Base-by-base conservation (phyloP, 1,140 invertebrate species). In the Carposina sasakii region DNA sequence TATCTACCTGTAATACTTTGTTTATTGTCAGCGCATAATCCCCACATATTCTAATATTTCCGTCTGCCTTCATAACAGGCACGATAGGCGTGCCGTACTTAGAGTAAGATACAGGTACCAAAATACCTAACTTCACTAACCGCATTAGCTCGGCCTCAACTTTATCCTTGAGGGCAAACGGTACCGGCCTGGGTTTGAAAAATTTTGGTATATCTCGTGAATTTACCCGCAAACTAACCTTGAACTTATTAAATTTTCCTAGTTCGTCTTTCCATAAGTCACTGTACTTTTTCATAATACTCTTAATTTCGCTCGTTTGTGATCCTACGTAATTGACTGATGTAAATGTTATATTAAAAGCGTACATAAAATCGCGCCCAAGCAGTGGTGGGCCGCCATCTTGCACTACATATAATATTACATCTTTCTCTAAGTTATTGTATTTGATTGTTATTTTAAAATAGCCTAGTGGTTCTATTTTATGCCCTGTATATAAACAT, bases 331-430 rank as follows among this genome's bases (percentile, higher is more conserved):
- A n/a, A n/a, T n/a, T n/a, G n/a, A n/a, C n/a, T n/a, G n/a, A n/a
- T n/a, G n/a, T n/a, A 48, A 24, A 10, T 5, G 3, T n/a, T 2
- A 39, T 37, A 17, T 10, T 26, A 26, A 48, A 48, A 13, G 2
- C 17, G 4, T 19, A 3, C 16, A 26, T 39, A 39, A 48, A 48
- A 33, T 33, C 31, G 13, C 57, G 28, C 0, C 63, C 57, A 15
- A 69, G 30, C 33, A 70, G 43, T 16, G 61, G 48, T 23, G 57
- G 55, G 13, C 53, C 58, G 15, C 54, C 52, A 17, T 53, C 50
- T 6, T 48, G 28, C 30, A 71, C 46, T 22, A 71, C 53, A 30
- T 61, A 54, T 43, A 50, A 15, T 30, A 52, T 16, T 22, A 59
- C 30, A 19, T 24, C 15, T 26, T 48, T 24, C 6, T 2, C 10